These are phyloP conservation scores for Chironomus riparius DNA, from an alignment of 2,888 invertebrate species.

Conservation along the genomic window DNA sequence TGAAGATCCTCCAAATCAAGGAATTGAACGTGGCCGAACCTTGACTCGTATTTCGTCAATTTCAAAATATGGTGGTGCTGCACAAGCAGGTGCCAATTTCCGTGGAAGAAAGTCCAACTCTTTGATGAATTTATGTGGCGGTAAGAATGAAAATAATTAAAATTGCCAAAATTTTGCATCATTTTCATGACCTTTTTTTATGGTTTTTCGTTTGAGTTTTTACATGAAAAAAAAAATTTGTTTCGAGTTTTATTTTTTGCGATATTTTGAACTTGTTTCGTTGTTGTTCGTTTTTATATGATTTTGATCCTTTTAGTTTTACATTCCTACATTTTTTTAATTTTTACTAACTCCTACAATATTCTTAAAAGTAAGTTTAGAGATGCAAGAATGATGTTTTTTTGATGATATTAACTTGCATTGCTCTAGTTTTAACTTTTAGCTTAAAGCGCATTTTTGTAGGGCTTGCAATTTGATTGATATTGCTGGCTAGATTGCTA, in stretches of 20 bases:
- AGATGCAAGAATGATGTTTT: too few species aligned
- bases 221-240: background rate
- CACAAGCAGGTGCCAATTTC: slow-evolving; percentile 61
- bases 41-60: slow-evolving; percentile 68
- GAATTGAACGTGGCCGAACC: slow-evolving; percentile 49
- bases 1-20: slow-evolving; percentile 17
- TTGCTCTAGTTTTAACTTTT: too few species aligned
- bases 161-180: background rate
- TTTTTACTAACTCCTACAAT: too few species aligned
- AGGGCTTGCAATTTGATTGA: too few species aligned
- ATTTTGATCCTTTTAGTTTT: background rate
- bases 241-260: background rate
- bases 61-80: slow-evolving; percentile 64
- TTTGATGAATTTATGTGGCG: slow-evolving; percentile 93
- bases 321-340: too few species aligned
- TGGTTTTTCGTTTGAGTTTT: background rate
- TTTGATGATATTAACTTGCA: too few species aligned
- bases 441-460: too few species aligned
- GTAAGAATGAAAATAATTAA: slow-evolving; percentile 53
- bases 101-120: slow-evolving; percentile 89
- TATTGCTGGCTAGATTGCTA: too few species aligned
- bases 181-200: background rate
- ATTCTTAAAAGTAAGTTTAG: too few species aligned
- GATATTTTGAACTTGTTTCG: background rate
- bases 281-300: slow-evolving; percentile 29